Conservation (phyloP, 2,888 invertebrate species). For the Arctia plantaginis region DNA sequence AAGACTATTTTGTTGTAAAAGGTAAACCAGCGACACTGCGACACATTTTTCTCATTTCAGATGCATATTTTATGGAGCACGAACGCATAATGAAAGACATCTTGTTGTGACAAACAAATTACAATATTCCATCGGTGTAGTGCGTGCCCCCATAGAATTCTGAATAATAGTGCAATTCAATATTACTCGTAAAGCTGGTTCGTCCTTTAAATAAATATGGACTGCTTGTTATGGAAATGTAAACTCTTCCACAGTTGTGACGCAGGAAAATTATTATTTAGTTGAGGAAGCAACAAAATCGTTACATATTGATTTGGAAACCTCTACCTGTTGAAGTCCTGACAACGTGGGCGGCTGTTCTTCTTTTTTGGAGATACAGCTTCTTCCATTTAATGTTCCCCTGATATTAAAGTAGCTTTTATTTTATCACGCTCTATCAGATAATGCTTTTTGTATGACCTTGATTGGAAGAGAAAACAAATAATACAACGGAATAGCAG, state of each 20-base stretch:
- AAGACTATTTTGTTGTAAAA: constrained; percentile 36
- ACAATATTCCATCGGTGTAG: constrained; percentile 67
- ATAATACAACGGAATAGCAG: neutral
- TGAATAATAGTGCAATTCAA: constrained; percentile 44
- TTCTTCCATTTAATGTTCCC: neutral
- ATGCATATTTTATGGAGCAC: constrained; percentile 84
- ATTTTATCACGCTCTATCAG: neutral
- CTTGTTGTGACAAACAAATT: constrained; percentile 77
- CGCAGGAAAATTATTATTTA: constrained; percentile 2
- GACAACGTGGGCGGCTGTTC: neutral
- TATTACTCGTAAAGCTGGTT: constrained; percentile 39
- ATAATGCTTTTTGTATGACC: neutral
- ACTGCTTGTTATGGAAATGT: constrained; percentile 43
- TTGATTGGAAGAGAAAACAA: neutral
- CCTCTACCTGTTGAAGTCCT: neutral
- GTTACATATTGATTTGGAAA: constrained; percentile 1
- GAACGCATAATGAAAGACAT: constrained; percentile 81
- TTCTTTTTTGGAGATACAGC: neutral
- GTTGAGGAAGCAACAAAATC: constrained; percentile 7
- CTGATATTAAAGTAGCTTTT: neutral
- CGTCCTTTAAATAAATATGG: constrained; percentile 43
- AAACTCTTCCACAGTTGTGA: constrained; percentile 22
- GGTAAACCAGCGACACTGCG: constrained; percentile 69
- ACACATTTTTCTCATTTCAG: constrained; percentile 85
- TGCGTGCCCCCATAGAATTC: constrained; percentile 54